Base-by-base conservation (phyloP, 2,797 vertebrate species). In the Galaxias olidus region DNA sequence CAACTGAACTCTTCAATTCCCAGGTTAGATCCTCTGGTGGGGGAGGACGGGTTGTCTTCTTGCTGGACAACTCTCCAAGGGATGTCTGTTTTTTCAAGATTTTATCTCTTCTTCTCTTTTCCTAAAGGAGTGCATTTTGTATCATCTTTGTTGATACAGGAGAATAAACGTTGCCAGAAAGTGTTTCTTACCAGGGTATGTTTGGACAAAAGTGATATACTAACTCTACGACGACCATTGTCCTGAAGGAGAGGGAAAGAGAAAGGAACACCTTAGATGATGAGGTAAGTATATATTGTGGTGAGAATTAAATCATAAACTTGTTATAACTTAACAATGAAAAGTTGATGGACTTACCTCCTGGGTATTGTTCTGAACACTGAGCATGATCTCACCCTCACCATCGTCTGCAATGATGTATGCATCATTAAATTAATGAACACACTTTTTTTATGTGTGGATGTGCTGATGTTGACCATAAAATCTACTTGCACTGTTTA, bases 151-250 rank as follows among this genome's bases (percentile, higher is more conserved):
- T 30, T 30, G 30, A 30, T 30, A 6, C 30, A 2, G 30, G 30
- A 30, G 30, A 30, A 30, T 30, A 30, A 2, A 2, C 30, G n/a
- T 30, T 2, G 30, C 30, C 30, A 30, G 30, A 52, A 20, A 44
- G 68, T 65, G 40, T 0, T 1, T 1, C 44, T 80, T 73, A 95
- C 94, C 88, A 87, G 77, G 69, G 69, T 71, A 74, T 90, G 86
- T 65, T 71, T 87, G 49, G 90, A 83, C 81, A 95, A 90, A 8
- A 96, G 63, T 0, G 92, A 89, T 0, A 92, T 72, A 59, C 93
- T 94, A 85, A 95, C 82, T 51, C 94, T 88, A 52, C 89, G 88
- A 1, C 92, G 92, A 9, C 77, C 41, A 10, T 60, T 72, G 0
- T 62, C 83, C 92, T 94, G 64, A 62, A 13, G 56, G 18, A n/a